Conservation (phyloP, 2,797 vertebrate species). For the Sphenopsis melanotis region DNA sequence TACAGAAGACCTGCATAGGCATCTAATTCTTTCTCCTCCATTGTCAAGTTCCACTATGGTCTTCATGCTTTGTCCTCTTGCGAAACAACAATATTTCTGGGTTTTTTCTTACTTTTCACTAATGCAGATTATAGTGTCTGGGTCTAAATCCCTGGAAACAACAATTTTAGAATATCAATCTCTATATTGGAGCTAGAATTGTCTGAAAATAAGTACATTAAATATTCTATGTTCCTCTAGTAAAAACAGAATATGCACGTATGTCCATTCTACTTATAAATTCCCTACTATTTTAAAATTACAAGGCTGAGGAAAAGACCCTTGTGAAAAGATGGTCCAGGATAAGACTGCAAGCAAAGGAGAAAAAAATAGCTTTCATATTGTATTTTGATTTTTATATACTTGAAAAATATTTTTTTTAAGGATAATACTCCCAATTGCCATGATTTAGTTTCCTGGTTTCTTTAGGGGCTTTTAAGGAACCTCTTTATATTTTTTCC, state of each 20-base stretch:
- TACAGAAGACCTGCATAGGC: not conserved
- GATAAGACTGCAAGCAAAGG: not conserved
- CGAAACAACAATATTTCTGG: not conserved
- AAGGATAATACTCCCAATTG: not conserved
- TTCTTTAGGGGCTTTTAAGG: not conserved
- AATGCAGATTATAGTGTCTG: not conserved
- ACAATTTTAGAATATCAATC: not conserved
- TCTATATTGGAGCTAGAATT: not conserved
- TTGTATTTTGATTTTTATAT: not conserved
- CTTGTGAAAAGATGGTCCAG: not conserved
- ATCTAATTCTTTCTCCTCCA: not conserved
- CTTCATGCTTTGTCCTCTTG: not conserved
- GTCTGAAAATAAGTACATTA: constrained; percentile 10
- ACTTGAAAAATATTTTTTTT: not conserved
- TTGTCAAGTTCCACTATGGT: not conserved
- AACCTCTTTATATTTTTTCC: not conserved
- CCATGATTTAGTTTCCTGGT: not conserved
- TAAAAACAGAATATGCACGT: not conserved
- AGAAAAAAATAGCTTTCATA: not conserved
- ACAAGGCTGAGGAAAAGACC: not conserved
- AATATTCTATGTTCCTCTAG: not conserved
- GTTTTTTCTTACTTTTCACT: not conserved
- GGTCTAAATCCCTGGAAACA: not conserved
- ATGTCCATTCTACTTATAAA: not conserved
- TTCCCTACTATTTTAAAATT: not conserved